Evolutionary conservation across 2,113 vertebrate genomes (phyloP).

Genomic region (Odontesthes bonariensis): DNA sequence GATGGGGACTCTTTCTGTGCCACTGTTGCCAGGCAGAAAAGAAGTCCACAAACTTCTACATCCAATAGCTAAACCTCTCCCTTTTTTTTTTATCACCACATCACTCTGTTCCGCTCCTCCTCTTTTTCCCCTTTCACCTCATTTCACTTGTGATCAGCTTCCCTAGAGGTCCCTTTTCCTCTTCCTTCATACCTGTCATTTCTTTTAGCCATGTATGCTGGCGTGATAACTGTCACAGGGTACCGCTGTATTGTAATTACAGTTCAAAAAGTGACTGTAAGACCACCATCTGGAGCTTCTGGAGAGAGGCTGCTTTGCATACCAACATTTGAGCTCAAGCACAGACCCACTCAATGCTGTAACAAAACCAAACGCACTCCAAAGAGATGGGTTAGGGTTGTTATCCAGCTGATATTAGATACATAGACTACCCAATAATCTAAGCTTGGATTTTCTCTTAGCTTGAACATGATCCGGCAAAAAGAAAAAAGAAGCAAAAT

Average conservation of each 20-base stretch:
- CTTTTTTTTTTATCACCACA: conserved; percentile 30
- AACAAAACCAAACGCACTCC: too few relatives aligned
- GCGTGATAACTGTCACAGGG: conserved; percentile 26
- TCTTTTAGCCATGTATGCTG: conserved; percentile 6
- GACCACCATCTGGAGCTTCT: neutral
- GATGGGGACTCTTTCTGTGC: conserved; percentile 12
- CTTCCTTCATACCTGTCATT: conserved; percentile 6
- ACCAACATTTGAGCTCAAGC: too few relatives aligned
- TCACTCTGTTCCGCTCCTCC: conserved; percentile 30
- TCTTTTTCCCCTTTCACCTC: conserved; percentile 29
- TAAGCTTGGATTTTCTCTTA: too few relatives aligned
- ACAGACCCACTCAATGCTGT: too few relatives aligned
- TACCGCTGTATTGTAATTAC: conserved; percentile 6
- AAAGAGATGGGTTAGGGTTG: too few relatives aligned
- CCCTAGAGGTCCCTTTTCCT: conserved; percentile 25
- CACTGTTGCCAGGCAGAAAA: conserved; percentile 79
- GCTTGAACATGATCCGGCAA: too few relatives aligned
- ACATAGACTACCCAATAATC: too few relatives aligned
- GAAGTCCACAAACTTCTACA: conserved; percentile 41
- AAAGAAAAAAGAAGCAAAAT: too few relatives aligned
- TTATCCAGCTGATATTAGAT: too few relatives aligned
- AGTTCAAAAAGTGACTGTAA: conserved; percentile 10
- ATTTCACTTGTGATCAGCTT: conserved; percentile 64
- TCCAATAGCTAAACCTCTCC: conserved; percentile 39
- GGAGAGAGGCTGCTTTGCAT: neutral